These are phyloP conservation scores for Beroe forskalii DNA, from an alignment of 37 sponge, comb jelly and placozoan species.

Conservation along the genomic window DNA sequence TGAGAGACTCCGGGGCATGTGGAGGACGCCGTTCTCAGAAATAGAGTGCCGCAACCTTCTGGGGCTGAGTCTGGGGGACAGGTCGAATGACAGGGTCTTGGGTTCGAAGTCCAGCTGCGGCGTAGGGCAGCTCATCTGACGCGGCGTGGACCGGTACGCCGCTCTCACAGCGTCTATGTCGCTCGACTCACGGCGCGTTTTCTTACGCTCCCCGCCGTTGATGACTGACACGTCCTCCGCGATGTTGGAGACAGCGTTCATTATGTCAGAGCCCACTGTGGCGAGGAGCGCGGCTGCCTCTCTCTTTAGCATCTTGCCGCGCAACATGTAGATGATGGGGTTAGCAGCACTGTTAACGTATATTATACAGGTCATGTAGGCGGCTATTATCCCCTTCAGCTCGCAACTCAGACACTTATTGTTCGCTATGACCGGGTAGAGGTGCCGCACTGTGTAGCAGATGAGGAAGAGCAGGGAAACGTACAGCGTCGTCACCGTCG, in stretches of 20 bases:
- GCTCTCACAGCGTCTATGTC: background rate
- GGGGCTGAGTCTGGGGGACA: slow-evolving; percentile 20
- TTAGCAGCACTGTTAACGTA: slow-evolving; percentile 24
- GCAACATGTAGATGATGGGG: slow-evolving; percentile 47
- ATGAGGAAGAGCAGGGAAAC: background rate
- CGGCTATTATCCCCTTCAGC: slow-evolving; percentile 29
- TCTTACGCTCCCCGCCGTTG: background rate
- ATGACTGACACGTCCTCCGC: slow-evolving; percentile 19
- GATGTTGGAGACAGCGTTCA: slow-evolving; percentile 5
- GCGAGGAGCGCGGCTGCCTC: background rate
- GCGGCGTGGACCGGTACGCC: background rate
- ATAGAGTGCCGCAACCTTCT: background rate
- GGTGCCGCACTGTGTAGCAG: slow-evolving; percentile 32
- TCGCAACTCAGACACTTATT: background rate
- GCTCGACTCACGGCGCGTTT: background rate
- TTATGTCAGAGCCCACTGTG: background rate
- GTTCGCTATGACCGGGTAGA: slow-evolving; percentile 9
- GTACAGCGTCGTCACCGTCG: slow-evolving; percentile 20
- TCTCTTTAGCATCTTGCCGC: slow-evolving; percentile 9
- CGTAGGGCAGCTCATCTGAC: background rate
- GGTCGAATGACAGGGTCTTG: background rate
- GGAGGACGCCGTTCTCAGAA: background rate
- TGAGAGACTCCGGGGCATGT: background rate
- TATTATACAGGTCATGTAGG: slow-evolving; percentile 36
- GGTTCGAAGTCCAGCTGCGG: background rate